Percentiles rank a stretch among this genome's conserved stretches.
Evolutionary conservation across 2,888 invertebrate species (phyloP).

Genomic region (Lasioglossum villosulum): DNA sequence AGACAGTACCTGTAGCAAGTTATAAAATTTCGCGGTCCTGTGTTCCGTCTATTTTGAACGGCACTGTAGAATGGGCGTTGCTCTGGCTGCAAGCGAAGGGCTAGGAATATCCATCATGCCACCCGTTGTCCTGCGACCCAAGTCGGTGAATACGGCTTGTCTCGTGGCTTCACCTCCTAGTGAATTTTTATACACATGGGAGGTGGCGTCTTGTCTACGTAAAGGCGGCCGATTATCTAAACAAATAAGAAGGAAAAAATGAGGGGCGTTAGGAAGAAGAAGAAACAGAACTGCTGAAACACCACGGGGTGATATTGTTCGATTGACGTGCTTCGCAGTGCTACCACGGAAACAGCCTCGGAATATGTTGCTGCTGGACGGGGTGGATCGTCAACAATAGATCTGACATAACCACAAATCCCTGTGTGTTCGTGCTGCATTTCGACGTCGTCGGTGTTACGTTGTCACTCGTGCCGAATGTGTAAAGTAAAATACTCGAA

Average conservation of each 20-base stretch:
- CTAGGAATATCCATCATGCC: neutral
- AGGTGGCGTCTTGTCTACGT: constrained; percentile 36
- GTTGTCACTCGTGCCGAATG: constrained; percentile 54
- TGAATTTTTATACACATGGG: constrained; percentile 55
- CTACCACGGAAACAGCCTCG: neutral
- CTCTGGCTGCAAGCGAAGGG: neutral
- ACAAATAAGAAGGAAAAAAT: constrained; percentile 60
- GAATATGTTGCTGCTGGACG: constrained; percentile 15
- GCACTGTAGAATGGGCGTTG: constrained; percentile 8
- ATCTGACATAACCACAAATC: constrained; percentile 54
- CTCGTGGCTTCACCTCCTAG: constrained; percentile 29
- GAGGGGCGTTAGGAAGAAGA: constrained; percentile 69
- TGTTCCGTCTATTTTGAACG: neutral
- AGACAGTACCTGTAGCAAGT: neutral
- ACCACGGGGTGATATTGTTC: neutral
- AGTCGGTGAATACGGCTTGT: constrained; percentile 19
- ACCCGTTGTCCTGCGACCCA: neutral
- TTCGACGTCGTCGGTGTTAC: constrained; percentile 14
- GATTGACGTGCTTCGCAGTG: constrained; percentile 13
- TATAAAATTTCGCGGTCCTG: neutral
- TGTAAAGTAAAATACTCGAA: constrained; percentile 44
- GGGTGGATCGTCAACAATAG: constrained; percentile 30
- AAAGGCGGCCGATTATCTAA: constrained; percentile 41
- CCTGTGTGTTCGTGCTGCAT: constrained; percentile 12
- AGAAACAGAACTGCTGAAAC: constrained; percentile 47